Evolutionary conservation across 1,140 invertebrate genomes (phyloP), one percentile per base, ranked within the genome.

Genomic region (Drosophila ogumai): DNA sequence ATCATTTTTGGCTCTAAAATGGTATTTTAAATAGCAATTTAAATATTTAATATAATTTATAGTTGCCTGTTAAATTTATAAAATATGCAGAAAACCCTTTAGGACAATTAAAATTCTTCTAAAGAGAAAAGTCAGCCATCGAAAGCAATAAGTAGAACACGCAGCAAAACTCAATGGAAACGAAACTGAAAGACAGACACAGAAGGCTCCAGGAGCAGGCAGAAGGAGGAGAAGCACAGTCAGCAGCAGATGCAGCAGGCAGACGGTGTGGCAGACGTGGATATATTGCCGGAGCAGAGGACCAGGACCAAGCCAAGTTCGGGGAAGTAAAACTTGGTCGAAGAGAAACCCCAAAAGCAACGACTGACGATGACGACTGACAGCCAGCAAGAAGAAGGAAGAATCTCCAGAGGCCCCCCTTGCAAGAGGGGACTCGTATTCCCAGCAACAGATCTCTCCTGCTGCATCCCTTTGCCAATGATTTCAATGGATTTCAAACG

Each of bases 181-280:
- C 59, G 54, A 60, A 74, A 46, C 71, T 65, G 60, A 68, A 32
- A 68, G 63, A 81, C 57, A 56, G 63, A 56, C 28, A 50, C 25
- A 44, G 25, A 22, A 25, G 13, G 10, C 9, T 25, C 3, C 12
- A 6, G 34, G 34, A 44, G 38, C 40, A 36, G 6, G 4, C 13
- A 28, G 10, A 3, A 44, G 57, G 6, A 50, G 32, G 43, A 36
- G 17, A 15, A 25, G 52, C 46, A 47, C 6, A 60, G 15, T 15
- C 34, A 58, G 46, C 64, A 69, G 63, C 72, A 75, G 71, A 54
- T 41, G 71, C 38, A 55, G 12, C 40, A 59, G 68, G 82, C 84
- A 87, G 82, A 87, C 82, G 46, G 72, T 84, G 84, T 84, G 67
- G 82, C 82, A 87, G 82, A 87, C 84, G 80, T 87, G 81, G 68